Percentiles rank a stretch among this genome's conserved stretches.
Evolutionary conservation across 1,140 invertebrate genomes (phyloP).

Genomic region (Neuroterus valhalla): DNA sequence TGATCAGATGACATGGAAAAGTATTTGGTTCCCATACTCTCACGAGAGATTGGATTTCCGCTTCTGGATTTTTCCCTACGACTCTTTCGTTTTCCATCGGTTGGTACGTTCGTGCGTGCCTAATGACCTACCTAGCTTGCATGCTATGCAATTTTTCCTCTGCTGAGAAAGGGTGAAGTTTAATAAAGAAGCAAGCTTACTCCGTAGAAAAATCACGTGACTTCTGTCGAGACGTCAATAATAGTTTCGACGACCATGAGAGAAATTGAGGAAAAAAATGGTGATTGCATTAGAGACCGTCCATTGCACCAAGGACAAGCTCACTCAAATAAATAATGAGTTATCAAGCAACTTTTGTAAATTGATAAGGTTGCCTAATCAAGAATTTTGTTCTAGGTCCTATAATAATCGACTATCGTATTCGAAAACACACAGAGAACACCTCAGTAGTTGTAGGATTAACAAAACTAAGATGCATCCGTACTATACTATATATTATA

Average conservation of each 20-base stretch:
- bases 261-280: slow-evolving; percentile 37
- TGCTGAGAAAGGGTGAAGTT: slow-evolving; percentile 47
- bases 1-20: slow-evolving; percentile 41
- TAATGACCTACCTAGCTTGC: slow-evolving; percentile 59
- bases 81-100: slow-evolving; percentile 54
- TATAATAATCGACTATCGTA: slow-evolving; percentile 33
- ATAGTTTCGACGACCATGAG: background rate
- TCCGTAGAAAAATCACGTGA: slow-evolving; percentile 49
- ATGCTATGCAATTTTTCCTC: slow-evolving; percentile 65
- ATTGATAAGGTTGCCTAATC: slow-evolving; percentile 15
- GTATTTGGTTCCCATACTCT: background rate
- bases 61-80: slow-evolving; percentile 56
- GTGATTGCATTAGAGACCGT: slow-evolving; percentile 51
- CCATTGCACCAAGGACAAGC: slow-evolving; percentile 36
- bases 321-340: background rate
- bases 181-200: slow-evolving; percentile 50
- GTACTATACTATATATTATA: slow-evolving; percentile 16
- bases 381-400: slow-evolving; percentile 13
- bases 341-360: background rate
- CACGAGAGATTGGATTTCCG: slow-evolving; percentile 40
- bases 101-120: slow-evolving; percentile 61
- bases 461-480: slow-evolving; percentile 36
- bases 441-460: slow-evolving; percentile 40
- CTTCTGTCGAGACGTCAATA: slow-evolving; percentile 32
- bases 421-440: slow-evolving; percentile 27